A percentile compares a stretch with the other conserved stretches of the same genome.
These are phyloP conservation scores for Ephestia elutella DNA, from an alignment of 1,140 invertebrate genomes.

Conservation along the genomic window DNA sequence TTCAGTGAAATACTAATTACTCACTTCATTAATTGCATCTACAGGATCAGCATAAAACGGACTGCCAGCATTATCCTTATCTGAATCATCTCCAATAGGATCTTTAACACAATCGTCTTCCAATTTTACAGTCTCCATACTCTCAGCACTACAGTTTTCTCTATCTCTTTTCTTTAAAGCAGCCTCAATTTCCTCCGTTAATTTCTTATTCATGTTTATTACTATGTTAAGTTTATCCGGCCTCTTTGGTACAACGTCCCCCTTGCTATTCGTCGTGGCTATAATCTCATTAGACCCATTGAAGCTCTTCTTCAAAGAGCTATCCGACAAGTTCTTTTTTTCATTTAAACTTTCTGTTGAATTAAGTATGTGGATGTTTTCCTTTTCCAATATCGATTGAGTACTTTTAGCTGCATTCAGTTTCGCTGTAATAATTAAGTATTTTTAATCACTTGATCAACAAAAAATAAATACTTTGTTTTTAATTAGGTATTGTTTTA, in stretches of 20 bases:
- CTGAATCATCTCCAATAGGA: slow-evolving; percentile 49
- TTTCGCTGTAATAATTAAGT: slow-evolving; percentile 50
- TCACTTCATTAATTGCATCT: slow-evolving; percentile 82
- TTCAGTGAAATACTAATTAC: too few species aligned
- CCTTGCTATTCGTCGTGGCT: slow-evolving; percentile 72
- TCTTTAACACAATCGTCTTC: slow-evolving; percentile 51
- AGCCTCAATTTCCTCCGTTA: slow-evolving; percentile 67
- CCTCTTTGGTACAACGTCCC: slow-evolving; percentile 65
- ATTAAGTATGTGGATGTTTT: slow-evolving; percentile 58
- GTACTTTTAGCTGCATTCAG: slow-evolving; percentile 60
- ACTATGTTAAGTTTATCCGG: slow-evolving; percentile 70
- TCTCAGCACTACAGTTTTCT: slow-evolving; percentile 60
- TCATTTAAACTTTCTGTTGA: slow-evolving; percentile 61
- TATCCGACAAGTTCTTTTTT: slow-evolving; percentile 56
- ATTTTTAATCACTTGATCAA: neutral
- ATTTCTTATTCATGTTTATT: slow-evolving; percentile 69
- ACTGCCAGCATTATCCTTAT: slow-evolving; percentile 81
- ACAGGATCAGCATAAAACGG: slow-evolving; percentile 95
- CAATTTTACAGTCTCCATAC: slow-evolving; percentile 67
- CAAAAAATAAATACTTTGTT: neutral
- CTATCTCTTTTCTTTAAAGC: slow-evolving; percentile 55
- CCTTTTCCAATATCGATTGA: slow-evolving; percentile 63
- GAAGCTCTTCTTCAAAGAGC: slow-evolving; percentile 58
- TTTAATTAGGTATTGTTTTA: slow-evolving; percentile 6
- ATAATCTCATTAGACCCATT: slow-evolving; percentile 67